Evolutionary conservation across 2,113 vertebrate species (phyloP), one percentile per base, ranked within the genome.

Genomic region (Cromileptes altivelis): DNA sequence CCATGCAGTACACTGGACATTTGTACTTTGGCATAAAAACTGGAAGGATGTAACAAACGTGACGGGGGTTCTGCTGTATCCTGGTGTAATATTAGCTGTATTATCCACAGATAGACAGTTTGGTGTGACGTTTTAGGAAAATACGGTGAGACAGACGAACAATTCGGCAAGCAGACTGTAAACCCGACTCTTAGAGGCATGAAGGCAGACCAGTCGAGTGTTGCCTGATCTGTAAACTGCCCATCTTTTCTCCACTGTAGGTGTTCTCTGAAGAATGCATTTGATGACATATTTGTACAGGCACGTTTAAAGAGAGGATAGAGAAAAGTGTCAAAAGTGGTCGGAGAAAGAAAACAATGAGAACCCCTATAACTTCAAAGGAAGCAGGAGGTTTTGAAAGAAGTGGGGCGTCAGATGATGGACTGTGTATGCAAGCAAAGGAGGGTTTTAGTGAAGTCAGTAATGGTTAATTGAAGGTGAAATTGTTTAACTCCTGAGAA

Each of bases 361-460:
- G 63, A 81, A 47, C 6, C 15, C 14, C 13, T 69, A 0, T 52
- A 45, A 47, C 42, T 25, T 17, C 42, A 27, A 47, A 13, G 40
- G 15, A 25, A 65, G 23, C 23, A 4, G 42, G 23, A 4, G n/a
- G 4, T 9, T 14, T 17, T 56, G 21, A 4, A 64, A 70, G 40
- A 67, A 11, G 3, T 42, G 15, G 37, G 25, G 47, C 23, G n/a
- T 61, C n/a, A 52, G 61, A 60, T 13, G 75, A 64, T 56, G 62
- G 70, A 60, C 75, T 21, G 6, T 25, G 80, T 75, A 33, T 7
- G 63, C 58, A 17, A n/a, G 60, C 7, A 72, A 79, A 72, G 40
- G 42, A 82, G 52, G 82, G 76, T 71, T 76, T 82, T 75, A 45
- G 79, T 85, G 2, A 92, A 87, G 91, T 92, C 18, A 33, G 1